phyloP scores from a whole-genome alignment of 2,797 vertebrate genomes.

The Notamacropus eugenii region DNA sequence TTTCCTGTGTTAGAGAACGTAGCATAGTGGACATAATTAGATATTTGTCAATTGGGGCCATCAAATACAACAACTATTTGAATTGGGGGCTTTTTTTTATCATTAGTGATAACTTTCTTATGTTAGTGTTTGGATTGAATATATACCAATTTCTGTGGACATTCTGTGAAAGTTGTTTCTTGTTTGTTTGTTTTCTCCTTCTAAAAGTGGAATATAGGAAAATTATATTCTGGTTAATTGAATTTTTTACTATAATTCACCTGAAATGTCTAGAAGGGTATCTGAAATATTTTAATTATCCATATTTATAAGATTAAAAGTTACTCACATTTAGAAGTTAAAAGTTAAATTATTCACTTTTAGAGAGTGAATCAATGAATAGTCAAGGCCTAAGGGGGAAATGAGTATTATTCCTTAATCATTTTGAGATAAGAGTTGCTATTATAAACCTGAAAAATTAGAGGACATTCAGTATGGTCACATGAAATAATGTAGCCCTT shows the following conservation, averaged over 20 bases:
- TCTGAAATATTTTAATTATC: background rate
- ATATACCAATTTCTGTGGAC: background rate
- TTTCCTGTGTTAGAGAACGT: too few relatives aligned
- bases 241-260: background rate
- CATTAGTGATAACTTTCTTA: background rate
- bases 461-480: slow-evolving; percentile 37
- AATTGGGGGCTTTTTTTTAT: background rate
- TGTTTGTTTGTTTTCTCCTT: background rate
- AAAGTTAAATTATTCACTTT: slow-evolving; percentile 6
- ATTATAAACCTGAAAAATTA: slow-evolving; percentile 29
- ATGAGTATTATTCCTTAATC: background rate
- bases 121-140: background rate
- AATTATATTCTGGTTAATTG: background rate
- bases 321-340: background rate
- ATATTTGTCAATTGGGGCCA: background rate
- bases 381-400: background rate
- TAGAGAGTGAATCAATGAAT: background rate
- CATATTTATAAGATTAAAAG: too few relatives aligned
- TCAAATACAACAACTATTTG: background rate
- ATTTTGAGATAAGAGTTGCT: background rate
- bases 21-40: too few relatives aligned
- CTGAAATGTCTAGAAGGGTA: background rate
- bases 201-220: background rate
- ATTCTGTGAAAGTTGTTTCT: background rate
- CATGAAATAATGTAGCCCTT: slow-evolving; percentile 45